Evolutionary conservation across 2,888 invertebrate species (phyloP), one percentile per base, ranked within the genome.

Genomic region (Hipparchia semele): DNA sequence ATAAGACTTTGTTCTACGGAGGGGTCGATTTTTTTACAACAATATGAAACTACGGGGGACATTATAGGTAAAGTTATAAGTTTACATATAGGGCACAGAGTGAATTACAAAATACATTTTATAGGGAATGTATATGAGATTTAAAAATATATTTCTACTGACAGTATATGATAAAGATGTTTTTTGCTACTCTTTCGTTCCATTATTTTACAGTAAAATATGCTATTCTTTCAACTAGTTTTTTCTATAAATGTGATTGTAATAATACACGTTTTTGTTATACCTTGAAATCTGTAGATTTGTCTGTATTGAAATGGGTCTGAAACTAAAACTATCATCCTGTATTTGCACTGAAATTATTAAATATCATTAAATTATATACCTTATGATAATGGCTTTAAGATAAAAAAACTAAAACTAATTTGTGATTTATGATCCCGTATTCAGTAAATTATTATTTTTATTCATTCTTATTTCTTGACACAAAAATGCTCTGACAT

Each of bases 121-220:
- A 12, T n/a, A 33, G 65, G 64, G 33, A 66, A 71, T 71, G 59
- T 71, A 65, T 71, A 53, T n/a, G 39, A 62, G 46, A 71, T 65
- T 71, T 59, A 60, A 60, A 65, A 60, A 71, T 71, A 66, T 66
- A 60, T 59, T 60, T 53, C 51, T 66, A 65, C 65, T 33, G 13
- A 49, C 8, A 49, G 13, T 49, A 5, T 60, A 61, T 12, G 49
- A 49, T 62, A 49, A 62, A 70, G 3, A 39, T 39, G 5, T 39
- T 54, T 54, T 53, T 60, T 61, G 10, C 51, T 64, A 62, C 56
- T 61, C 53, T 61, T 61, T 61, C 1, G 12, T 12, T 64, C n/a
- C 51, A 64, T 51, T n/a, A 54, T 54, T 54, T 6, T 39, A 39
- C 54, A 39, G 54, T 66, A 39, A 66, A 53, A 69, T 61, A 33